phyloP scores from a whole-genome alignment of 2,888 invertebrate genomes.

The Leptogaster cylindrica region DNA sequence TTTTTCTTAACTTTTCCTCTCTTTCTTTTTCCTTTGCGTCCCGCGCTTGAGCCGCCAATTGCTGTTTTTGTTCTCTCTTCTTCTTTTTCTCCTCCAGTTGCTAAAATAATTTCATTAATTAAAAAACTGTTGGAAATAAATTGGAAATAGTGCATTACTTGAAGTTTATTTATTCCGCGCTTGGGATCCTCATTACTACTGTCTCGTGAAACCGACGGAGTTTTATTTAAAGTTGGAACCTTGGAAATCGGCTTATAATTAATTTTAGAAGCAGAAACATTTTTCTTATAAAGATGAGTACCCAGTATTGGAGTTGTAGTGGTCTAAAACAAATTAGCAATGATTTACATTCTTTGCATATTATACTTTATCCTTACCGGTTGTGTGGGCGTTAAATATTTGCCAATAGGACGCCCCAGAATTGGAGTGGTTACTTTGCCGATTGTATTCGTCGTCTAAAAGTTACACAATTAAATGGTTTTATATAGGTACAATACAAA shows the following conservation, averaged over 20 bases:
- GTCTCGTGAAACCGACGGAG: constrained; percentile 55
- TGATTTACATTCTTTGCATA: background rate
- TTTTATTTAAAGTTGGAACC: constrained; percentile 46
- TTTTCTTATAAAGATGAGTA: constrained; percentile 53
- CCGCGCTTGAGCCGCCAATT: constrained; percentile 56
- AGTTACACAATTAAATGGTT: background rate
- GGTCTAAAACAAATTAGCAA: background rate
- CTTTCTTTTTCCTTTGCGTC: constrained; percentile 60
- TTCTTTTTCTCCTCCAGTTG: constrained; percentile 59
- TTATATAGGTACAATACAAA: too few species aligned
- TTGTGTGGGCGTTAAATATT: constrained; percentile 59
- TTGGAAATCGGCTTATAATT: background rate
- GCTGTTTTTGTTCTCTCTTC: constrained; percentile 59
- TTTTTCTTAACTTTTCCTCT: constrained; percentile 56
- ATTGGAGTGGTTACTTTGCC: constrained; percentile 53
- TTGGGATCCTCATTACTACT: constrained; percentile 59
- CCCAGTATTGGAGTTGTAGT: constrained; percentile 44
- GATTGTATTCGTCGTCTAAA: background rate
- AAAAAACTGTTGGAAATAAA: background rate
- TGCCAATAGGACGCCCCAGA: constrained; percentile 53
- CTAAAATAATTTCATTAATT: constrained; percentile 48
- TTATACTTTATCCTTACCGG: constrained; percentile 40
- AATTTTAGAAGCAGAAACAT: constrained; percentile 49
- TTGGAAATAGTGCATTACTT: too few species aligned
- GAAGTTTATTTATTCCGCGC: constrained; percentile 52